These are phyloP conservation scores for Steatornis caripensis DNA, from an alignment of 2,113 vertebrate genomes.

Conservation along the genomic window DNA sequence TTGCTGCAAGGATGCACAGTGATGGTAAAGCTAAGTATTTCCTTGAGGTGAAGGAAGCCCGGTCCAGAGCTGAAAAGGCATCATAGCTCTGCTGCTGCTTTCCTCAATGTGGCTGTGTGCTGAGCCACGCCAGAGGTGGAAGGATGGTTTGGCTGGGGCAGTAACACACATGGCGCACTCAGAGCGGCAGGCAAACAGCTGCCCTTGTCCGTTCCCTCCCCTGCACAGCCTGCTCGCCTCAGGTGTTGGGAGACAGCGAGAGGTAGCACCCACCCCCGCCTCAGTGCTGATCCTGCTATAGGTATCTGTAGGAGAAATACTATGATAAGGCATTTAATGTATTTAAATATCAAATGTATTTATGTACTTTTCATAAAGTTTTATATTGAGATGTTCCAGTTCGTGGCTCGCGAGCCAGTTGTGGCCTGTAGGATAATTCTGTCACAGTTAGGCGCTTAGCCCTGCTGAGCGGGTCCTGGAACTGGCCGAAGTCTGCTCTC, in stretches of 20 bases:
- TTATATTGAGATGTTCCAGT: neutral
- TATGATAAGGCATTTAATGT: neutral
- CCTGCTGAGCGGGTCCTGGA: neutral
- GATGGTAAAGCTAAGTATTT: neutral
- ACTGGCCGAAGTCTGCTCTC: neutral
- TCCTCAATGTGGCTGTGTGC: neutral
- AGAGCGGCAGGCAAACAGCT: neutral
- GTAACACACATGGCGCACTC: too few relatives aligned
- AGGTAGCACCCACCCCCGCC: neutral
- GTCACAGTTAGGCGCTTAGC: neutral
- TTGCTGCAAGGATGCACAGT: neutral
- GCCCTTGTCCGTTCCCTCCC: accelerated
- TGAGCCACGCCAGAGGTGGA: neutral
- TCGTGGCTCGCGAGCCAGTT: neutral
- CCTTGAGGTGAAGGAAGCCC: neutral
- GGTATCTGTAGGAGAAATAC: neutral
- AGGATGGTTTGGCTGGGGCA: neutral
- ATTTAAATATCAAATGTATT: neutral
- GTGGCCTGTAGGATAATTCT: neutral
- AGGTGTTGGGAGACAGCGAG: too few relatives aligned
- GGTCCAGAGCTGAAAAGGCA: neutral
- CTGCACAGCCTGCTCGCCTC: neutral
- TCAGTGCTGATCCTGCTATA: neutral
- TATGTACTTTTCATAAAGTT: neutral
- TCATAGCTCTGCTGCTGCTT: neutral